A percentile compares a stretch with the other conserved stretches of the same genome.
These are phyloP conservation scores for Cladopsammia gracilis DNA, from an alignment of 64 coral and sea anemone genomes.

Conservation along the genomic window DNA sequence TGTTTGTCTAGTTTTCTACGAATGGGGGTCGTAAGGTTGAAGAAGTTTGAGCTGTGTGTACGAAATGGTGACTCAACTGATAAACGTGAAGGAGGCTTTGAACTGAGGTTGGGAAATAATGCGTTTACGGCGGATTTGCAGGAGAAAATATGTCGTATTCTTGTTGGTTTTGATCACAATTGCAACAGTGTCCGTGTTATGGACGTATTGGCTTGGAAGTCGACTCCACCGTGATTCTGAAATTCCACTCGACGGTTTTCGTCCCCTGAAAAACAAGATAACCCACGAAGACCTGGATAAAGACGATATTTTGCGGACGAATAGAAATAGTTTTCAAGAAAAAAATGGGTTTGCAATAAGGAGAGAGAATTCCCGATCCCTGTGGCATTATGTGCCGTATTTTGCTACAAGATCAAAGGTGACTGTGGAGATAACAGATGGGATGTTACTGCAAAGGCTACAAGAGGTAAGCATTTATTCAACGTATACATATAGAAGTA, in stretches of 20 bases:
- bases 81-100: not conserved
- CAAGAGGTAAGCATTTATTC: slow-evolving; percentile 9
- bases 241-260: not conserved
- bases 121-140: slow-evolving; percentile 11
- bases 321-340: not conserved
- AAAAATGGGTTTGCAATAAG: not conserved
- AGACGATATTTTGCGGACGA: not conserved
- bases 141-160: not conserved
- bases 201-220: slow-evolving; percentile 27
- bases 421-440: not conserved
- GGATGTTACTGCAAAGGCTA: not conserved
- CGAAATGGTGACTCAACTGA: not conserved
- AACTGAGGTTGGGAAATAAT: not conserved
- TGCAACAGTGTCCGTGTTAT: not conserved
- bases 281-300: not conserved
- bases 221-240: not conserved
- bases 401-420: not conserved
- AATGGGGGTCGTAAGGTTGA: not conserved
- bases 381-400: not conserved
- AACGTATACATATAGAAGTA: not conserved
- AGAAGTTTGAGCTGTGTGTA: not conserved
- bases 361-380: too few species aligned
- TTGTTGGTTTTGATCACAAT: slow-evolving; percentile 17
- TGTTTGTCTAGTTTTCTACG: not conserved
- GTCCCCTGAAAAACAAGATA: not conserved